phyloP scores from a whole-genome alignment of 1,140 invertebrate genomes.

The Onthophagus taurus region DNA sequence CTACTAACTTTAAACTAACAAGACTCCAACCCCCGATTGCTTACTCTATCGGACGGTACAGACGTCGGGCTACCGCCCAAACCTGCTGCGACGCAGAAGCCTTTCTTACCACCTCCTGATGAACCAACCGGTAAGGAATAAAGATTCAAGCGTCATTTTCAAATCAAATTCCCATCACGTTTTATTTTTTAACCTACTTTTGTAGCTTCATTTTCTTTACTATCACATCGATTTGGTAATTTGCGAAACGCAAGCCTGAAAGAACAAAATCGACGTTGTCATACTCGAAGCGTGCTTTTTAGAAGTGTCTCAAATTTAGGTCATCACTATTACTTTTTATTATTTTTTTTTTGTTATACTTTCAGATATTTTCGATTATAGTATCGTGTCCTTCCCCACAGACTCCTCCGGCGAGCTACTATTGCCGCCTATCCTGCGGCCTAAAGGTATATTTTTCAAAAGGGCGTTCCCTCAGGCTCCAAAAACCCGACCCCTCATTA shows the following conservation, averaged over 20 bases:
- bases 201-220: too few species aligned
- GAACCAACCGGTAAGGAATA: constrained; percentile 50
- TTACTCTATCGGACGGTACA: constrained; percentile 29
- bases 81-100: constrained; percentile 34
- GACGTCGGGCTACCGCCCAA: constrained; percentile 48
- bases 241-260: too few species aligned
- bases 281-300: too few species aligned
- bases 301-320: too few species aligned
- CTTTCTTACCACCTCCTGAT: constrained; percentile 50
- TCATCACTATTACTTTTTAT: too few species aligned
- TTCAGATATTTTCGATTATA: constrained; percentile 71
- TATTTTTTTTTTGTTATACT: constrained; percentile 41
- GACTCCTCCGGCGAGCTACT: constrained; percentile 62
- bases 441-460: constrained; percentile 59
- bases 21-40: neutral
- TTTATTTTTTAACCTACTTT: too few species aligned
- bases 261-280: too few species aligned
- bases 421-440: constrained; percentile 59
- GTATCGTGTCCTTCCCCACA: constrained; percentile 66
- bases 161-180: neutral
- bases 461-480: too few species aligned
- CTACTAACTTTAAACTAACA: neutral
- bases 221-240: too few species aligned
- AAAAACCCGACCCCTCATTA: too few species aligned
- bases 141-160: too few species aligned